These are phyloP conservation scores for Phrynocephalus versicolor DNA, from an alignment of 2,113 vertebrate species.

Conservation along the genomic window DNA sequence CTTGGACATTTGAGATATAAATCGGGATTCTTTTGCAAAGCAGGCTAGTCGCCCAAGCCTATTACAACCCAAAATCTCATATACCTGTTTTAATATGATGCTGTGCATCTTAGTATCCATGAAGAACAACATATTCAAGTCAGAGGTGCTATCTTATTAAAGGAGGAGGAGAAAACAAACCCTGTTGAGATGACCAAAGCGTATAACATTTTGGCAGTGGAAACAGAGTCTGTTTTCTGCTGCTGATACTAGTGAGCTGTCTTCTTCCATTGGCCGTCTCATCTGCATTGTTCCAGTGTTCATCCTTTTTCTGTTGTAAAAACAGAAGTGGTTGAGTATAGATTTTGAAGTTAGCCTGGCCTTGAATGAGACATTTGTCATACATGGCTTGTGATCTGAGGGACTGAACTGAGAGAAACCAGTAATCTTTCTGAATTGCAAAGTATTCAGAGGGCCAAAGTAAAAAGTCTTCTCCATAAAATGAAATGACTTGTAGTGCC, in stretches of 20 bases:
- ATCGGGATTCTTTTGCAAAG: not conserved
- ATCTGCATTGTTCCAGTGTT: no score
- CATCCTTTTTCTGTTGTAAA: not conserved
- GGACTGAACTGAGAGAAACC: not conserved
- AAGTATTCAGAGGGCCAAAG: not conserved
- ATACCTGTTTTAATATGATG: not conserved
- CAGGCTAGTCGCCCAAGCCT: no score
- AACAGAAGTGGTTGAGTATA: no score
- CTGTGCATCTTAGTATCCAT: not conserved
- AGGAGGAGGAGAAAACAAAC: not conserved
- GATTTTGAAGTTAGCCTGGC: not conserved
- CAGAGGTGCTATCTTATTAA: not conserved
- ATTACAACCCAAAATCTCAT: not conserved
- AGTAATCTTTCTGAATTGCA: not conserved
- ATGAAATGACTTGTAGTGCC: not conserved
- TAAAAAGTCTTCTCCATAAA: not conserved
- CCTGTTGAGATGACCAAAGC: no score
- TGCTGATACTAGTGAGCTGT: not conserved
- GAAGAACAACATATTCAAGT: not conserved
- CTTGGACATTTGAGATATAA: not conserved
- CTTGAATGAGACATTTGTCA: not conserved
- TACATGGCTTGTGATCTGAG: no score
- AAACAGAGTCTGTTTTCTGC: not conserved
- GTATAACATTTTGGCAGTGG: no score
- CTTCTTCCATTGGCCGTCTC: no score